These are phyloP conservation scores for Sinocyclocheilus maitianheensis DNA, from an alignment of 2,113 vertebrate genomes.

Conservation along the genomic window DNA sequence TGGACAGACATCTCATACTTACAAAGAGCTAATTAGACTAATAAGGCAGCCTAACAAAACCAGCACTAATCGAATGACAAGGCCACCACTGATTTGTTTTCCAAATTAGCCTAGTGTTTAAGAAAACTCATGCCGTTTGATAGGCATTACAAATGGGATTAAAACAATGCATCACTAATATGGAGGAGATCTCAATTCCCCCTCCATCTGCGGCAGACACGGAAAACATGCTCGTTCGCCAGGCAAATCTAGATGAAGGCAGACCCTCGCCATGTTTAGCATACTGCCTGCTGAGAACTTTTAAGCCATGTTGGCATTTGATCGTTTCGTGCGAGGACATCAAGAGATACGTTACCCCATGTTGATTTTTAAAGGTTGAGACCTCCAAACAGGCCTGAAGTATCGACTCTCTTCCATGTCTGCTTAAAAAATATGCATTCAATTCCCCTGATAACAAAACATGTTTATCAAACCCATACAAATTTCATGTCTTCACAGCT, in stretches of 20 bases:
- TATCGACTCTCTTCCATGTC: slow-evolving; percentile 14
- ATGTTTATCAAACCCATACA: slow-evolving; percentile 57
- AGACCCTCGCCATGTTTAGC: slow-evolving; percentile 24
- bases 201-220: slow-evolving; percentile 47
- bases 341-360: slow-evolving; percentile 25
- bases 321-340: slow-evolving; percentile 23
- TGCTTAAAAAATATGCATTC: slow-evolving; percentile 35
- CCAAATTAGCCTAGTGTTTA: slow-evolving; percentile 71
- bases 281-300: slow-evolving; percentile 45
- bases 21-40: slow-evolving; percentile 67
- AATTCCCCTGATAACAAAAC: slow-evolving; percentile 52
- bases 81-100: slow-evolving; percentile 71
- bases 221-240: slow-evolving; percentile 8
- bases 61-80: slow-evolving; percentile 72
- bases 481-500: slow-evolving; percentile 56
- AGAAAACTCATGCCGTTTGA: slow-evolving; percentile 68
- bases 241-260: slow-evolving; percentile 45
- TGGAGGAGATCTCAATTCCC: slow-evolving; percentile 60
- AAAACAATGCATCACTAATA: slow-evolving; percentile 67
- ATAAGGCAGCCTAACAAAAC: slow-evolving; percentile 69
- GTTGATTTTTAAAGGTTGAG: slow-evolving; percentile 47
- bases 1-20: slow-evolving; percentile 43
- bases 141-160: slow-evolving; percentile 75
- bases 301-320: slow-evolving; percentile 35
- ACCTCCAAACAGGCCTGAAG: slow-evolving; percentile 46